Evolutionary conservation across 1,140 invertebrate genomes (phyloP), one percentile per base, ranked within the genome.

Genomic region (Bombus consobrinus): DNA sequence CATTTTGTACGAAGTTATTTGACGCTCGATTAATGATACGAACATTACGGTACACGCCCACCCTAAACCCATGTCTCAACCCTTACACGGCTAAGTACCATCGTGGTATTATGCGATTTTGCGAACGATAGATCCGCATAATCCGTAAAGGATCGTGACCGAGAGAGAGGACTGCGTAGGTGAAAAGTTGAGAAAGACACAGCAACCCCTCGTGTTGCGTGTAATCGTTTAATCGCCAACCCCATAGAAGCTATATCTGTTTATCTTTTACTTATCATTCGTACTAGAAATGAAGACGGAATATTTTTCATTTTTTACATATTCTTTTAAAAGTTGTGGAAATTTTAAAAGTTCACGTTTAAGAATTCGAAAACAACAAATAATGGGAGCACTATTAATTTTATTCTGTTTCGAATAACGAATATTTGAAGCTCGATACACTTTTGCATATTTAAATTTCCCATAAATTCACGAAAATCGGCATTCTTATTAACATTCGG

Each of bases 1-100:
- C 89, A 91, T 90, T 91, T 90, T 90, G 79, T 32, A 53, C 83
- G 47, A 73, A 89, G 90, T 91, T 91, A 91, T 91, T 91, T 88
- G 89, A 91, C 87, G 90, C 90, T 91, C 90, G 90, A 91, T 91
- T 90, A 91, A 91, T 91, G 87, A 85, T 85, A 91, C 89, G 89
- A 80, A 88, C 89, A 88, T 91, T 88, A 90, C 84, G 81, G 89
- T 85, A 85, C 85, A 84, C 86, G 77, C 74, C 75, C 83, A 57
- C 85, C 90, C 86, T 88, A 90, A 92, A 89, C 68, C 83, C 78
- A 57, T 81, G 75, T 76, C 78, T 87, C 85, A 89, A 84, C 87
- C 91, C 85, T 90, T 87, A 83, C 78, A 82, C 82, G 89, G 81
- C 89, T 87, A 90, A 90, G 89, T 85, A 86, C 89, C 83, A 28